These are phyloP conservation scores for Poecilia latipinna DNA, from an alignment of 2,113 vertebrate species.

Conservation along the genomic window DNA sequence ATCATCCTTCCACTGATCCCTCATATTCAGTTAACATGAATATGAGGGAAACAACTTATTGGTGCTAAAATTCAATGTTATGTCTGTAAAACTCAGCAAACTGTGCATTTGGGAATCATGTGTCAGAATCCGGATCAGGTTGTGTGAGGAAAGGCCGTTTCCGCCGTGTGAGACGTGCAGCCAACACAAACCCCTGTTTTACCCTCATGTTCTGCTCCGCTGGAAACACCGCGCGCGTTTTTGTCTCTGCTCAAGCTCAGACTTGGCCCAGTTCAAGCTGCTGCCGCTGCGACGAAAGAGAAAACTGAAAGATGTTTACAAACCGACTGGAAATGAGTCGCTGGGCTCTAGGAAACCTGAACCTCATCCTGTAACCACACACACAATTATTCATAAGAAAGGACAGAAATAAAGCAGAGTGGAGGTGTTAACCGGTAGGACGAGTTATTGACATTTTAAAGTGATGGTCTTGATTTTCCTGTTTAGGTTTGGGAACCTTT, in stretches of 20 bases:
- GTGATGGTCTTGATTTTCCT: constrained; percentile 30
- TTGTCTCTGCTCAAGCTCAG: constrained; percentile 44
- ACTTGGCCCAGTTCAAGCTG: constrained; percentile 40
- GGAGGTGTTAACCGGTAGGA: constrained; percentile 41
- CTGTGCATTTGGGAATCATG: too few species aligned
- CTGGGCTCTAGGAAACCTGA: constrained; percentile 26
- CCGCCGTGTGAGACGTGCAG: constrained; percentile 31
- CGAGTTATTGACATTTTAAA: constrained; percentile 30
- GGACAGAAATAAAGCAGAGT: constrained; percentile 10
- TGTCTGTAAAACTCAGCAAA: too few species aligned
- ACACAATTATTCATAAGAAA: not conserved
- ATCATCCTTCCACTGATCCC: too few species aligned
- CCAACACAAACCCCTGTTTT: constrained; percentile 29
- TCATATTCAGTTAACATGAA: too few species aligned
- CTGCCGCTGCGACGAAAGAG: constrained; percentile 2
- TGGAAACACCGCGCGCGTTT: constrained; percentile 32
- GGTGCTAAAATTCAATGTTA: too few species aligned
- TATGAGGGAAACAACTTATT: too few species aligned
- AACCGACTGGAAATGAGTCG: constrained; percentile 46
- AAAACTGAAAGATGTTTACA: constrained; percentile 29
- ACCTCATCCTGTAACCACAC: constrained; percentile 2
- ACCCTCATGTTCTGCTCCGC: constrained; percentile 61
- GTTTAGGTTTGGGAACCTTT: constrained; percentile 26
- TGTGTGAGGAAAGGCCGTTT: constrained; percentile 43
- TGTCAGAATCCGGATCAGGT: not conserved